A percentile compares a stretch with the other conserved stretches of the same genome.
Conservation (phyloP, 2,113 vertebrate genomes). For the Pseudorectes ferrugineus region DNA sequence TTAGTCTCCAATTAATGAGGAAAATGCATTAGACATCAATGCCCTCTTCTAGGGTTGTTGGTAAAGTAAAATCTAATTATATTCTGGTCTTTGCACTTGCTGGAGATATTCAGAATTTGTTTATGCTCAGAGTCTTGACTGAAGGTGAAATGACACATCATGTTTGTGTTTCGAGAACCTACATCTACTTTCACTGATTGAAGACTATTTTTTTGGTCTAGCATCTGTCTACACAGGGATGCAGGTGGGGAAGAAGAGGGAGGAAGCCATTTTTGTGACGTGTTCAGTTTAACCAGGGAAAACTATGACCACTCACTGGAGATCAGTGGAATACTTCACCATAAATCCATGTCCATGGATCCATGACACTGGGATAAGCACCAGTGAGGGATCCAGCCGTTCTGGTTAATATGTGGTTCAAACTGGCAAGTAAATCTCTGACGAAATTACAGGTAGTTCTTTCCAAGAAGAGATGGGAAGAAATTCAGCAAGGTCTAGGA, state of each 20-base stretch:
- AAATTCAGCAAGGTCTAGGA: background rate
- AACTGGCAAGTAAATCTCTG: background rate
- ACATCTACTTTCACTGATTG: background rate
- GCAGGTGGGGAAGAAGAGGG: background rate
- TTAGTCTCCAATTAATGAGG: background rate
- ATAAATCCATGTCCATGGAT: background rate
- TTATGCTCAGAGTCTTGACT: background rate
- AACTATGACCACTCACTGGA: background rate
- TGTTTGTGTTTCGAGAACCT: background rate
- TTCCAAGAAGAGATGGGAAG: background rate
- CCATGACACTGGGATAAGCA: background rate
- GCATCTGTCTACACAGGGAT: background rate
- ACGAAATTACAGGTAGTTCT: background rate
- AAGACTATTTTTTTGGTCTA: background rate
- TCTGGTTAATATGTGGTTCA: background rate
- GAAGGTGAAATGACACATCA: background rate
- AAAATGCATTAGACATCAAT: background rate
- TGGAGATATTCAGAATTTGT: background rate
- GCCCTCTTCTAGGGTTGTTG: background rate
- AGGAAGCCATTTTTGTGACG: background rate
- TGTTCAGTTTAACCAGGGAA: background rate
- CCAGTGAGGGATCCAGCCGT: background rate
- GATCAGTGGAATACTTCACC: background rate
- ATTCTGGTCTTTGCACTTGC: background rate
- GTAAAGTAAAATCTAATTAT: conserved; percentile 10